Evolutionary conservation across 2,113 vertebrate species (phyloP).

Genomic region (Callocephalon fimbriatum): DNA sequence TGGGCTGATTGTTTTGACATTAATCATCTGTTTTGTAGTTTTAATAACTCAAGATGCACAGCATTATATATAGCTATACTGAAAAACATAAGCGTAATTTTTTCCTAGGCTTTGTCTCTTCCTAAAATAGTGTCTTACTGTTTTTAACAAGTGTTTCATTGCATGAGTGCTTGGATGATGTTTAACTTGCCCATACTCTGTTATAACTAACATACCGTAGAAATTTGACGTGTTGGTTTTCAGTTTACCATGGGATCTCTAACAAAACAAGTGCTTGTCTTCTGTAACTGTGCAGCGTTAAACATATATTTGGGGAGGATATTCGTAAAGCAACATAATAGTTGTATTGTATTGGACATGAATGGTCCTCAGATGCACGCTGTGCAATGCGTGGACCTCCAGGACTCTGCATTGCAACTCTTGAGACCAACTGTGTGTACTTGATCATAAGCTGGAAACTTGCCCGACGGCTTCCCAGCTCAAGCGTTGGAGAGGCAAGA

Average conservation of each 20-base stretch:
- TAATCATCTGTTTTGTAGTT: neutral
- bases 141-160: accelerated
- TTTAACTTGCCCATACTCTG: accelerated
- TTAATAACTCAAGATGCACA: neutral
- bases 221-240: accelerated
- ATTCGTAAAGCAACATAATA: neutral
- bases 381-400: neutral
- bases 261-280: neutral
- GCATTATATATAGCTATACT: accelerated
- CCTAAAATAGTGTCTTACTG: neutral
- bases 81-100: neutral
- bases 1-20: neutral
- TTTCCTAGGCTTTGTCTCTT: neutral
- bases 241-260: neutral
- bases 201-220: neutral
- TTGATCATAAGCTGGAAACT: neutral
- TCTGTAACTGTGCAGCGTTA: neutral
- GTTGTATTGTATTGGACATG: neutral
- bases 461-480: neutral
- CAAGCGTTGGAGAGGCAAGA: accelerated
- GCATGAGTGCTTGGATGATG: neutral
- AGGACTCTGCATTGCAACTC: neutral
- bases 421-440: neutral
- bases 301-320: conserved; percentile 66
- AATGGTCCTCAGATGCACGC: conserved; percentile 2